Conservation (phyloP, 2,888 invertebrate genomes). For the Eulithis testata region DNA sequence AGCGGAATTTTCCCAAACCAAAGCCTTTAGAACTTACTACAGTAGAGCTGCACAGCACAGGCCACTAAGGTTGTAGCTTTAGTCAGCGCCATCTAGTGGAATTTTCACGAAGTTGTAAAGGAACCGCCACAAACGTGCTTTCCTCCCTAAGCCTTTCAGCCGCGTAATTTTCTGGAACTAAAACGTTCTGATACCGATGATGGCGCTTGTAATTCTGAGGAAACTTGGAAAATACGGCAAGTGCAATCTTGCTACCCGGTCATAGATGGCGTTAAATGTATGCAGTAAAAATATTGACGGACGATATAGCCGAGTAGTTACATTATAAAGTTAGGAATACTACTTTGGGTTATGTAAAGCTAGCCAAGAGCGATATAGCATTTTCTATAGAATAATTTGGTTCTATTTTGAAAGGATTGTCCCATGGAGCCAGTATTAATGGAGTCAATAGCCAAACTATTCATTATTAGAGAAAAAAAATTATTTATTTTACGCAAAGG, state of each 20-base stretch:
- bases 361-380: neutral
- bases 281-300: slow-evolving; percentile 10
- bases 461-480: no score
- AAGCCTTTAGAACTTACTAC: no score
- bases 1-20: no score
- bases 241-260: slow-evolving; percentile 1
- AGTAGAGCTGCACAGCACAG: no score
- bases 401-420: no score
- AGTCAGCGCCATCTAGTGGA: slow-evolving; percentile 18
- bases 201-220: slow-evolving; percentile 2
- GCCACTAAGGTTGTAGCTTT: neutral
- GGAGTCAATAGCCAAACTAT: no score
- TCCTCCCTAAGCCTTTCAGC: neutral
- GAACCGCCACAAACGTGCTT: neutral
- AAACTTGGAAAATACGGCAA: neutral
- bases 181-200: slow-evolving; percentile 3
- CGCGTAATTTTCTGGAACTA: neutral
- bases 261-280: slow-evolving; percentile 18
- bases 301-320: neutral
- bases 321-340: slow-evolving; percentile 4
- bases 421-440: no score
- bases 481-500: no score
- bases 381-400: no score
- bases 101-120: slow-evolving; percentile 5
- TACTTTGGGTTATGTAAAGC: slow-evolving; percentile 4